Base-by-base conservation (phyloP, 1,140 invertebrate genomes). In the Rhopalosiphum maidis region DNA sequence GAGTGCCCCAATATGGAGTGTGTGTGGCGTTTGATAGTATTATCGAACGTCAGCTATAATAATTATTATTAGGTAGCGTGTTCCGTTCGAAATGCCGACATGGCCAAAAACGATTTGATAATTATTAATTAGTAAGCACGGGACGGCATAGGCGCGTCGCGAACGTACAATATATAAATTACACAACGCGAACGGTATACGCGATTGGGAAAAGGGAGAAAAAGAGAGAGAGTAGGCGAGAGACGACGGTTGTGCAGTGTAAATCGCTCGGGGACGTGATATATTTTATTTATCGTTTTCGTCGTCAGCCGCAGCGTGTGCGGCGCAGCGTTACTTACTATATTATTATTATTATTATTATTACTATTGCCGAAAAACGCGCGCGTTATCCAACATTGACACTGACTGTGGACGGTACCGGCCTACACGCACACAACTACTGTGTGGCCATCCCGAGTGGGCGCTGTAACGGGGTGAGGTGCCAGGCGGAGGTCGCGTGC, bases 61-160 rank as follows among this genome's bases (percentile, higher is more conserved):
- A 43, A 51, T 51, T 2, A 11, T n/a, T n/a, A n/a, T 51, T 88
- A 22, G 25, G 46, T 51, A 30, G 41, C 85, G 43, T 35, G 30
- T 88, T 88, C 22, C 30, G 18, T 54, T 54, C 8, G 30, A 89
- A 89, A 37, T 51, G 87, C 51, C 87, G n/a, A 89, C 88, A 48
- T 54, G 35, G 43, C 51, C 35, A 37, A 35, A 48, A 87, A 37
- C 1, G n/a, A 55, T 55, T 89, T 23, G 35, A 55, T 55, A 37
- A 37, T 37, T 55, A 37, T 55, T 89, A 89, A 89, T 89, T 55
- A 89, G 51, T 89, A 89, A 89, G 88, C 88, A 55, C 23, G 22
- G 51, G 15, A 54, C 35, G 48, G 8, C 25, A 85, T 85, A 83
- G 82, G 35, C 82, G 83, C 86, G 87, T 37, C 37, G n/a, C 87